Evolutionary conservation across 2,888 invertebrate species (phyloP).

Genomic region (Dyspetes luteomarginatus): DNA sequence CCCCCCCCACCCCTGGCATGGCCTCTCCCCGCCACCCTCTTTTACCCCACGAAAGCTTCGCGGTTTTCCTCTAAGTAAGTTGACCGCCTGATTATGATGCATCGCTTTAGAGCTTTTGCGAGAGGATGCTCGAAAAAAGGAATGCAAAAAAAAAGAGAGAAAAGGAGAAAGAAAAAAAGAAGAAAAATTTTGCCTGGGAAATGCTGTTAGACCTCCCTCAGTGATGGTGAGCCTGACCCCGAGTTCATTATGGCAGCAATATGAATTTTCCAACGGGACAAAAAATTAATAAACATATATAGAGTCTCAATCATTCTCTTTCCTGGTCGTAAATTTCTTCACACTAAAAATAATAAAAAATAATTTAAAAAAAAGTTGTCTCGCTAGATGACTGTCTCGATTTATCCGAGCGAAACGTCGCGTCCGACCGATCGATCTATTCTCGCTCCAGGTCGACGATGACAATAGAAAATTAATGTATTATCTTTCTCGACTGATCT

Average conservation of each 20-base stretch:
- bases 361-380: conserved; percentile 1
- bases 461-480: conserved; percentile 82
- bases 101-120: conserved; percentile 65
- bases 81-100: conserved; percentile 83
- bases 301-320: too few relatives aligned
- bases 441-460: conserved; percentile 64
- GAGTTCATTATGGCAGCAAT: not conserved
- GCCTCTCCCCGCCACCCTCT: conserved; percentile 60
- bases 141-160: conserved; percentile 7
- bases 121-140: conserved; percentile 26
- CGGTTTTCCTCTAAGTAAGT: conserved; percentile 73
- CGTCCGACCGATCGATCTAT: conserved; percentile 72
- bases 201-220: conserved; percentile 6
- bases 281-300: too few relatives aligned
- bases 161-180: not conserved
- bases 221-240: conserved; percentile 10
- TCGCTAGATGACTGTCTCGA: conserved; percentile 2
- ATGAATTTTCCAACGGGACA: conserved; percentile 8
- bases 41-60: conserved; percentile 28
- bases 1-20: too few relatives aligned
- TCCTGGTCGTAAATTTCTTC: too few relatives aligned
- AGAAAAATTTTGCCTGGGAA: not conserved
- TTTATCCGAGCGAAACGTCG: conserved; percentile 56
- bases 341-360: not conserved
- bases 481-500: conserved; percentile 72